Percentiles rank a stretch among this genome's conserved stretches.
phyloP scores from a whole-genome alignment of 2,888 invertebrate species.

The Meta bourneti region DNA sequence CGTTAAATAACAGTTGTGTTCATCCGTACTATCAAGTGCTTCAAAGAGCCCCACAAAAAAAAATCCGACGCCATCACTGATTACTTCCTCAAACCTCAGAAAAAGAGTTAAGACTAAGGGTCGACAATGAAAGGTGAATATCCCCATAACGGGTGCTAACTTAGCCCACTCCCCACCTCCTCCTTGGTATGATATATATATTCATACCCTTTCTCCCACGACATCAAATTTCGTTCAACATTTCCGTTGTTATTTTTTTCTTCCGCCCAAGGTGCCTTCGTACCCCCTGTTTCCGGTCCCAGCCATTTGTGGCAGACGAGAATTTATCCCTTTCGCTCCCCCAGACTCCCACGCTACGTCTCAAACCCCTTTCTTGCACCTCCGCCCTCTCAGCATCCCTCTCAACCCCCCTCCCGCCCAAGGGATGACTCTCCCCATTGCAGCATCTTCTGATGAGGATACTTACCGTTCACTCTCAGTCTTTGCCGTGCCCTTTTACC shows the following conservation, averaged over 20 bases:
- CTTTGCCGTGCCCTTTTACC: constrained; percentile 30
- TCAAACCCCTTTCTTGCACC: constrained; percentile 65
- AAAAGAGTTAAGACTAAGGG: neutral
- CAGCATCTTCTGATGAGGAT: constrained; percentile 21
- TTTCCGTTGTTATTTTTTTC: constrained; percentile 75
- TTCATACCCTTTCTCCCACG: constrained; percentile 74
- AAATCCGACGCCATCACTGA: neutral
- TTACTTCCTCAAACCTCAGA: neutral
- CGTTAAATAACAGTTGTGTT: too few species aligned
- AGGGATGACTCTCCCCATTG: constrained; percentile 23
- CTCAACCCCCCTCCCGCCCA: constrained; percentile 7
- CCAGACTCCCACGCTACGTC: constrained; percentile 70
- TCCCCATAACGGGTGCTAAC: constrained; percentile 43
- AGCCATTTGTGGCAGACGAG: constrained; percentile 15
- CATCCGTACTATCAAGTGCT: too few species aligned
- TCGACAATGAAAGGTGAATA: constrained; percentile 16
- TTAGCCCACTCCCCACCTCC: constrained; percentile 40
- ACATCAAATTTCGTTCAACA: constrained; percentile 75
- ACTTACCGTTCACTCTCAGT: constrained; percentile 1
- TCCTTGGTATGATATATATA: constrained; percentile 58
- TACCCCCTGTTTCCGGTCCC: constrained; percentile 47
- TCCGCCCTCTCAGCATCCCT: constrained; percentile 6
- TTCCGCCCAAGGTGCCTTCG: constrained; percentile 14
- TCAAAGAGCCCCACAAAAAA: neutral
- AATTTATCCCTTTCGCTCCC: constrained; percentile 75